Percentiles rank a stretch among this genome's conserved stretches.
phyloP scores from a whole-genome alignment of 2,797 vertebrate species.

The Catharus ustulatus region DNA sequence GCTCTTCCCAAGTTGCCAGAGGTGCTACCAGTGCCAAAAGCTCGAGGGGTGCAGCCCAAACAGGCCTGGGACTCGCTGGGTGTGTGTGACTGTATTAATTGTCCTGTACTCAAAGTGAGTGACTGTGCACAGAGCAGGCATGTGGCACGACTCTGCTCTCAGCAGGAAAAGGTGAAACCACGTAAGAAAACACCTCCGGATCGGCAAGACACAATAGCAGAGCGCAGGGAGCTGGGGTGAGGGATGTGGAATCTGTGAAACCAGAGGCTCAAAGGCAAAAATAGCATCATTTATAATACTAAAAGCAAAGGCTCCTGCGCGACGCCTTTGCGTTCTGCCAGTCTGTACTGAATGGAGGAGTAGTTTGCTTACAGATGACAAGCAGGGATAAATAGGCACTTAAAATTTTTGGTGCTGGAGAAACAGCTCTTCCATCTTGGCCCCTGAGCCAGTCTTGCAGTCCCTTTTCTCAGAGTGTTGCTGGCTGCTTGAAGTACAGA shows the following conservation, averaged over 20 bases:
- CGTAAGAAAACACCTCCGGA: background rate
- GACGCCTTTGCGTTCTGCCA: slow-evolving; percentile 40
- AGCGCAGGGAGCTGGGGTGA: background rate
- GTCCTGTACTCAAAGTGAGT: background rate
- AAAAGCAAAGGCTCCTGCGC: background rate
- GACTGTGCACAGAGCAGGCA: background rate
- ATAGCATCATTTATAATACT: slow-evolving; percentile 41
- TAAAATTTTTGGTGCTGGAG: background rate
- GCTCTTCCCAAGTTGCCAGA: background rate
- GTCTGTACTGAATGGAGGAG: slow-evolving; percentile 33
- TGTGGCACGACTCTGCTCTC: background rate
- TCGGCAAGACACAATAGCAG: slow-evolving; percentile 10
- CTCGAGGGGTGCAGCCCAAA: background rate
- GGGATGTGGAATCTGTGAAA: background rate
- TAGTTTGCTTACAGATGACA: slow-evolving; percentile 46
- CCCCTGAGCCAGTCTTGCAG: background rate
- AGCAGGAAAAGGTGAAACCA: background rate
- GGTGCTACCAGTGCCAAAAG: background rate
- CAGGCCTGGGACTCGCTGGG: rapidly evolving
- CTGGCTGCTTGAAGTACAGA: background rate
- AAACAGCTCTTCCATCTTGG: background rate
- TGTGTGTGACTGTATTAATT: background rate
- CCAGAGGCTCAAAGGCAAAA: slow-evolving; percentile 25
- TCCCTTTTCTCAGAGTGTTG: rapidly evolving
- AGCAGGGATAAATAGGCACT: slow-evolving; percentile 35